These are phyloP conservation scores for Plecotus auritus DNA, from an alignment of 2,113 vertebrate genomes.

Conservation along the genomic window DNA sequence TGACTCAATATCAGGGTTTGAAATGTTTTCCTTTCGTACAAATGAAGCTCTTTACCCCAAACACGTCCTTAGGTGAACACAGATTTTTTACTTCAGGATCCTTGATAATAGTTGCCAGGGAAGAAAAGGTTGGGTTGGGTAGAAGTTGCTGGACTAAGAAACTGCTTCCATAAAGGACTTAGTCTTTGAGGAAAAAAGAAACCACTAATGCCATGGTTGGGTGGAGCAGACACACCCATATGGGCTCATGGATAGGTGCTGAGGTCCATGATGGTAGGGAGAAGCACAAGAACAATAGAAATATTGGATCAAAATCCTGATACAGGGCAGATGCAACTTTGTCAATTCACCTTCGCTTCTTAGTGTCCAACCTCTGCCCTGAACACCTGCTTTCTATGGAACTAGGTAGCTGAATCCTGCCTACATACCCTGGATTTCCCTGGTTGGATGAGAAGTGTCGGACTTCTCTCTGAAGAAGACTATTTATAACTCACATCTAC, in stretches of 20 bases:
- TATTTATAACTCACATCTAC: not conserved
- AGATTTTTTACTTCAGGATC: not conserved
- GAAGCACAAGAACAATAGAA: not conserved
- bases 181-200: not conserved
- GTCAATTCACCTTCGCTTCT: not conserved
- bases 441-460: not conserved
- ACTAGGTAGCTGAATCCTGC: not conserved
- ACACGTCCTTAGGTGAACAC: not conserved
- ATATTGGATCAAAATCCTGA: not conserved
- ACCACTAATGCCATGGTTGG: not conserved
- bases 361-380: not conserved
- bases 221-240: not conserved
- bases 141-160: not conserved
- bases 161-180: not conserved
- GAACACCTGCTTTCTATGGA: not conserved
- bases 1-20: not conserved
- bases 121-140: not conserved
- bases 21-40: not conserved
- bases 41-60: not conserved
- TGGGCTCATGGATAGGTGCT: not conserved
- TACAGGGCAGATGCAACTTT: not conserved
- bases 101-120: not conserved
- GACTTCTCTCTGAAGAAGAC: not conserved
- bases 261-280: not conserved
- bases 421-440: not conserved